These are phyloP conservation scores for Sebastes minor DNA, from an alignment of 2,797 vertebrate species.

Conservation along the genomic window DNA sequence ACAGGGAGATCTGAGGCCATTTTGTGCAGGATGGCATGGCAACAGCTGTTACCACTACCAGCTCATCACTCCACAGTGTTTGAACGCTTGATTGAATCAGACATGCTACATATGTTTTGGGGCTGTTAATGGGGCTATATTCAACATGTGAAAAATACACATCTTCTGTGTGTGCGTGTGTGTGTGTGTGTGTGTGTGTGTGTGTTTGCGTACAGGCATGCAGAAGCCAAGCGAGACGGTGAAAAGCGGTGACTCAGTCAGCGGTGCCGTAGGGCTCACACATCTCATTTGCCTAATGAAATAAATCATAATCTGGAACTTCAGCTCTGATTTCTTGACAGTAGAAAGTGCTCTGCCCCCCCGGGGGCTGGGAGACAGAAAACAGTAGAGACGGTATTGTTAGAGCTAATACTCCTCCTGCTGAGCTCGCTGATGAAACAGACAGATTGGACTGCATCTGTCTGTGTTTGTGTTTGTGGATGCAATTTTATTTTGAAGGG, in stretches of 20 bases:
- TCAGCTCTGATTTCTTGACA: conserved; percentile 72
- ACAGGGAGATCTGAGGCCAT: conserved; percentile 68
- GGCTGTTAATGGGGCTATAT: conserved; percentile 50
- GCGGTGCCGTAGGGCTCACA: conserved; percentile 68
- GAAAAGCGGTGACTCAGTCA: conserved; percentile 71
- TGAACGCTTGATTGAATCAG: conserved; percentile 74
- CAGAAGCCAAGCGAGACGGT: conserved; percentile 44
- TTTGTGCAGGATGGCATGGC: conserved; percentile 74
- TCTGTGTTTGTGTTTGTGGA: conserved; percentile 2
- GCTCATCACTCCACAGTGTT: conserved; percentile 71
- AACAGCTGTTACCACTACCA: conserved; percentile 77
- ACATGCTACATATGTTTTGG: conserved; percentile 76
- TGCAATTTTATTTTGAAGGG: neutral
- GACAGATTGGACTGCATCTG: conserved; percentile 59
- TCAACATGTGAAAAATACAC: conserved; percentile 55
- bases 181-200: neutral
- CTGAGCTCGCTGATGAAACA: conserved; percentile 73
- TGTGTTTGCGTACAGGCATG: neutral
- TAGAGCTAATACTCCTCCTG: conserved; percentile 69
- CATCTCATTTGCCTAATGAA: conserved; percentile 84
- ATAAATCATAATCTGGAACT: conserved; percentile 82
- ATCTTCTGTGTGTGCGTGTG: conserved; percentile 13
- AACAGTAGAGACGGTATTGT: conserved; percentile 68
- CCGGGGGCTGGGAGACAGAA: conserved; percentile 61
- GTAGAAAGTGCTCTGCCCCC: conserved; percentile 51